phyloP scores from a whole-genome alignment of 1,140 invertebrate genomes.

The Battus philenor region DNA sequence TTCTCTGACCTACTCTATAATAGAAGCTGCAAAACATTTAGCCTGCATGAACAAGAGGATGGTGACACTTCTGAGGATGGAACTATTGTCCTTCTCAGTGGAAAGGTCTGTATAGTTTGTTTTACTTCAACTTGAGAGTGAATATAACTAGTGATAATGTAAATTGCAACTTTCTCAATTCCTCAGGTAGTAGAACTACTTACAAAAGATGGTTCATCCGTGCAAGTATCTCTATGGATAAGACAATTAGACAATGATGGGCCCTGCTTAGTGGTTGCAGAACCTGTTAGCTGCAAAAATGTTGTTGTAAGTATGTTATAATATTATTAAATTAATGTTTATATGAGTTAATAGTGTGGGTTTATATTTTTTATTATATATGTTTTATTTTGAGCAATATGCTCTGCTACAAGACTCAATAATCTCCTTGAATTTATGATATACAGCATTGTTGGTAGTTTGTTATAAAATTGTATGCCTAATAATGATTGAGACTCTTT shows the following conservation, averaged over 20 bases:
- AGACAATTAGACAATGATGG: conserved; percentile 77
- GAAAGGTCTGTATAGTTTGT: conserved; percentile 71
- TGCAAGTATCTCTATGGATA: conserved; percentile 81
- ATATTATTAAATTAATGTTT: no score
- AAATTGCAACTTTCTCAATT: no score
- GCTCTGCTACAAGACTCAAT: no score
- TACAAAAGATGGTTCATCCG: conserved; percentile 71
- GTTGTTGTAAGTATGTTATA: conserved; percentile 64
- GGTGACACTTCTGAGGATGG: conserved; percentile 77
- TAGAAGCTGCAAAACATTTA: conserved; percentile 74
- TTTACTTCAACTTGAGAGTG: no score
- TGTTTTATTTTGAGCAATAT: no score
- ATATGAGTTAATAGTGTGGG: no score
- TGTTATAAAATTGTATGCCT: no score
- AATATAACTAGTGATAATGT: no score
- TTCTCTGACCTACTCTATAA: conserved; percentile 77
- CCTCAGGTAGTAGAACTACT: conserved; percentile 77
- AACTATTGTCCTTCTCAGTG: conserved; percentile 77
- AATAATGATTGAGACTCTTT: no score
- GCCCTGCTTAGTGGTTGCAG: conserved; percentile 79
- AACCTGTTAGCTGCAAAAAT: conserved; percentile 77
- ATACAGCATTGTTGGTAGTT: no score
- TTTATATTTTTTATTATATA: no score
- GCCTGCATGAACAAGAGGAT: conserved; percentile 76
- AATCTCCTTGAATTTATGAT: no score